Evolutionary conservation across 37 sponge, comb jelly and placozoan genomes (phyloP).

Genomic region (Cladorhizidae sp.): DNA sequence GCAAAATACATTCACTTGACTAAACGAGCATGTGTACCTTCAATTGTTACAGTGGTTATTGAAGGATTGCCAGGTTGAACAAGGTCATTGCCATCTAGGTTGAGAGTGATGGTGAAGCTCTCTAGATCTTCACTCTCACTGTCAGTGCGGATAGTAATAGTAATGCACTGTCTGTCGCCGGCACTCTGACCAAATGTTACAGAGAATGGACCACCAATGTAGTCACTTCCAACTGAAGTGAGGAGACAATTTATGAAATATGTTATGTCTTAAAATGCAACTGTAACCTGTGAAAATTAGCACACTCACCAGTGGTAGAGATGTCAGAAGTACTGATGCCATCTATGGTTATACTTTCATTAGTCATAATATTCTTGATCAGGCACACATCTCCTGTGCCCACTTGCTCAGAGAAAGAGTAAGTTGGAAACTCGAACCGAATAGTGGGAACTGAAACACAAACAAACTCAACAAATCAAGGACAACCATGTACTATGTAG

Average conservation of each 20-base stretch:
- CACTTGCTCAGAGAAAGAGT: neutral
- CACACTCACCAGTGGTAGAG: slow-evolving; percentile 9
- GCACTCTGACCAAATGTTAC: slow-evolving; percentile 14
- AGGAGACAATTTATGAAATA: slow-evolving; percentile 4
- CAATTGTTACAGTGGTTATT: slow-evolving; percentile 12
- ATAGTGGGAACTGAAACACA: slow-evolving; percentile 7
- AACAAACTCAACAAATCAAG: neutral
- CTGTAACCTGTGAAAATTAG: neutral
- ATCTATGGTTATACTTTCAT: neutral
- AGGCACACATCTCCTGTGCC: slow-evolving; percentile 11
- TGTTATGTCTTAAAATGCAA: neutral
- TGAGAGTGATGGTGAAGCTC: neutral
- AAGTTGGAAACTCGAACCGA: slow-evolving; percentile 13
- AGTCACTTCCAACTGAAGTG: slow-evolving; percentile 25
- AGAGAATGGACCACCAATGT: slow-evolving; percentile 11
- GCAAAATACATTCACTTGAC: neutral
- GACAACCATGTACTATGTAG: neutral
- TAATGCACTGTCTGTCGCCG: slow-evolving; percentile 10
- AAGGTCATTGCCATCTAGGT: neutral
- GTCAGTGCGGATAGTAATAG: neutral
- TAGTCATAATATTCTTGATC: slow-evolving; percentile 17
- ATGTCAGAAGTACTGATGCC: neutral
- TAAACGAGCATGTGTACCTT: neutral
- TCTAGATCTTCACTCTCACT: slow-evolving; percentile 2
- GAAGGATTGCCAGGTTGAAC: neutral